Percentiles rank a stretch among this genome's conserved stretches.
These are phyloP conservation scores for Drosophila eohydei DNA, from an alignment of 2,888 invertebrate genomes.

Conservation along the genomic window DNA sequence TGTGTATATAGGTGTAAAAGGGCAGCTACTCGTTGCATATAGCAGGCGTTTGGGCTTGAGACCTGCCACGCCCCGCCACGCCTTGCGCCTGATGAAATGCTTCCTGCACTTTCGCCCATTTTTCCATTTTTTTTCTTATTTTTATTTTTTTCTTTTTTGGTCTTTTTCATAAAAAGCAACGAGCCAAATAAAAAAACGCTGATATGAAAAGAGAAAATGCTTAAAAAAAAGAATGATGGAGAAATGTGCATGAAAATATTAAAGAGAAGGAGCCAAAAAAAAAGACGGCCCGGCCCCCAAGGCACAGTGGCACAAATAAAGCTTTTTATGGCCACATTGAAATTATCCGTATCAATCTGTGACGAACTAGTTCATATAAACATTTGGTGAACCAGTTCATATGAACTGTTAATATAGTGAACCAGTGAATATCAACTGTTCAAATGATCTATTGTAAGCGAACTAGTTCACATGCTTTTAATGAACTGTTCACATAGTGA, in stretches of 20 bases:
- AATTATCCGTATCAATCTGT: too few relatives aligned
- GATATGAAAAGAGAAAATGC: slow-evolving; percentile 23
- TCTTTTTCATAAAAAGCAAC: slow-evolving; percentile 46
- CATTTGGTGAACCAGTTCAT: neutral
- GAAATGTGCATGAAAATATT: slow-evolving; percentile 32
- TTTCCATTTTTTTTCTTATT: slow-evolving; percentile 54
- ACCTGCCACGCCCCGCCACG: slow-evolving; percentile 4
- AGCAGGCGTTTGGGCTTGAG: slow-evolving; percentile 30
- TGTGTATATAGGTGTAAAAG: slow-evolving; percentile 19
- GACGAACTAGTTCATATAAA: neutral
- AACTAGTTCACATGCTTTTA: neutral
- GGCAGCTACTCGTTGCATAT: slow-evolving; percentile 30
- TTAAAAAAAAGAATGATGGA: slow-evolving; percentile 8
- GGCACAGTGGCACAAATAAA: slow-evolving; percentile 23
- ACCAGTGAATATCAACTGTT: neutral
- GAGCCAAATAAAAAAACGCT: slow-evolving; percentile 17
- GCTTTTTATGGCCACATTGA: neutral
- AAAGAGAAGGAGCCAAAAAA: slow-evolving; percentile 19
- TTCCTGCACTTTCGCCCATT: slow-evolving; percentile 72
- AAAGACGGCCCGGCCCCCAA: neutral
- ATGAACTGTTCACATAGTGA: neutral
- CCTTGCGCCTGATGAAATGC: slow-evolving; percentile 74
- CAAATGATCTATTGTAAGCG: neutral
- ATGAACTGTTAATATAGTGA: neutral
- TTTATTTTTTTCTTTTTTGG: neutral